These are phyloP conservation scores for Perca flavescens DNA, from an alignment of 2,113 vertebrate genomes.

Conservation along the genomic window DNA sequence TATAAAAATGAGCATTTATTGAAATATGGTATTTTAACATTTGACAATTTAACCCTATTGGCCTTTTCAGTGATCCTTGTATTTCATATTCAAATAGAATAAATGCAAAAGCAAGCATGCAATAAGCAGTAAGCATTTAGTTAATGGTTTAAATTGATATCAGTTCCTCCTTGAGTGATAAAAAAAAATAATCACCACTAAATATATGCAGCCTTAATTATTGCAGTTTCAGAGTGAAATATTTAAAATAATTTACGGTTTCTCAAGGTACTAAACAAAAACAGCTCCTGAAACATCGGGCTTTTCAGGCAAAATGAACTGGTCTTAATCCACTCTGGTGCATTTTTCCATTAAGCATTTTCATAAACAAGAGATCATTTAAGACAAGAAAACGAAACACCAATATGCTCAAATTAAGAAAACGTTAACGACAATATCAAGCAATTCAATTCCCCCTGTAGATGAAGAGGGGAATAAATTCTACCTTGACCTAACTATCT, in stretches of 20 bases:
- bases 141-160: neutral
- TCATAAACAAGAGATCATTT: neutral
- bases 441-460: neutral
- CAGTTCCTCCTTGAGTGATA: neutral
- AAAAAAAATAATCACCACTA: too few species aligned
- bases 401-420: neutral
- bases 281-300: neutral
- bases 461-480: neutral
- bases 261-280: neutral
- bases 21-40: neutral
- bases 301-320: neutral
- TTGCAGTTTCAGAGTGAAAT: neutral
- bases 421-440: neutral
- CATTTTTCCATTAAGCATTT: neutral
- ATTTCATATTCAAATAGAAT: neutral
- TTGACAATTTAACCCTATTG: neutral
- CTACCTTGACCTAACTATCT: neutral
- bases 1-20: neutral
- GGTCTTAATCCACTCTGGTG: neutral
- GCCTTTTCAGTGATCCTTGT: neutral
- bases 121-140: neutral
- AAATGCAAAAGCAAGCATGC: neutral
- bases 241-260: neutral
- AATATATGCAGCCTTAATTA: neutral
- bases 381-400: neutral